Base-by-base conservation (phyloP, 37 sponge, comb jelly and placozoan genomes). In the Tethya wilhelma region DNA sequence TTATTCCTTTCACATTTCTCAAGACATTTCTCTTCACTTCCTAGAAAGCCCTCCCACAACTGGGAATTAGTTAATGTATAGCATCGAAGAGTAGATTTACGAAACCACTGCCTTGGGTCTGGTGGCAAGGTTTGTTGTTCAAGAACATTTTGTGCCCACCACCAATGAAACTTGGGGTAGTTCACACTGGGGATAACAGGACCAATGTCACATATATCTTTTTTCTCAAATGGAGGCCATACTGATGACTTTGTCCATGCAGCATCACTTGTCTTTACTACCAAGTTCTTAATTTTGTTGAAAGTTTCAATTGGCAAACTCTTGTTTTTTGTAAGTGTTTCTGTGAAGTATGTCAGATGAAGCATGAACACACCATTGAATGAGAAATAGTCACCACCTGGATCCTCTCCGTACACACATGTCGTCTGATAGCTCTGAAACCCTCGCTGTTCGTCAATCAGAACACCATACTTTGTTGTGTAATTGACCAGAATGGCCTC, bases 381-480 rank as follows among this genome's bases (percentile, higher is more conserved):
- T 68, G 77, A 75, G 72, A 68, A 85, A 65, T 68, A 85, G 66
- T 85, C 86, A 12, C 86, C 77, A 11, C 86, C 86, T 46, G 86
- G 86, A 57, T 85, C 86, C 9, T 26, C 11, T 12, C 60, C 60
- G 39, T 56, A 22, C 25, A 33, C 53, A 42, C 72, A 69, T 22
- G 2, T n/a, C 19, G 34, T 37, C 39, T 20, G 12, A 32, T 63
- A 76, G 7, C 62, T 46, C 55, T 76, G 86, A 60, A 72, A 81
- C 36, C 68, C 22, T 33, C 87, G 64, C 32, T 71, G 81, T 36
- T 70, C 75, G 40, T 80, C 81, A 58, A 73, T 11, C 4, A 86
- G 44, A 74, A 78, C 44, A 6, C 87, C 87, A 38, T 78, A 74
- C 11, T 38, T 60, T 1, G 71, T 79, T 0, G 87, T 86, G 64